Conservation (phyloP, 2,888 invertebrate species). For the Machimus atricapillus region DNA sequence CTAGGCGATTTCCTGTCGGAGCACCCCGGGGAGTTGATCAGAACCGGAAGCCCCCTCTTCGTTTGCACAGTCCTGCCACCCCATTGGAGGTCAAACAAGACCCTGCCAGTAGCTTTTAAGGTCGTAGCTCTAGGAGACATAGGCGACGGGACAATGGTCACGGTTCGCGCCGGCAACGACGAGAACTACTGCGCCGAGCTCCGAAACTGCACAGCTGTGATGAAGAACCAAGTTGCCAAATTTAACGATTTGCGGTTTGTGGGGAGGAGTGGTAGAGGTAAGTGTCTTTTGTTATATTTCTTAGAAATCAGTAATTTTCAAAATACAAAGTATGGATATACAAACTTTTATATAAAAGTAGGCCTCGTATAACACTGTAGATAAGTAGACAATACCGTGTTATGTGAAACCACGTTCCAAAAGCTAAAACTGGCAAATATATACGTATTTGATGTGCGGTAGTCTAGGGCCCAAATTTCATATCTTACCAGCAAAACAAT, state of each 20-base stretch:
- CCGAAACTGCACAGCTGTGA: conserved; percentile 92
- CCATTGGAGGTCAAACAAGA: conserved; percentile 99
- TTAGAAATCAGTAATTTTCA: neutral
- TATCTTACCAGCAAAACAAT: no score
- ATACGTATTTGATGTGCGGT: no score
- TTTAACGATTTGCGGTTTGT: conserved; percentile 99
- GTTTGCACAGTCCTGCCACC: conserved; percentile 94
- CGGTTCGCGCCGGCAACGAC: conserved; percentile 96
- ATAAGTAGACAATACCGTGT: no score
- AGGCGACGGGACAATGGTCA: conserved; percentile 94
- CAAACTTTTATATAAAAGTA: no score
- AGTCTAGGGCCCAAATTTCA: no score
- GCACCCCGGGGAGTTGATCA: conserved; percentile 89
- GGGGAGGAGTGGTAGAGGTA: conserved; percentile 98
- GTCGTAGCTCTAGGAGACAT: conserved; percentile 94
- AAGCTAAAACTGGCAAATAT: no score
- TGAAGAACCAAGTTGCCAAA: conserved; percentile 98
- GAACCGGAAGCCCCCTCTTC: conserved; percentile 93
- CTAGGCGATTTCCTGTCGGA: conserved; percentile 87
- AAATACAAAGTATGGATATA: neutral
- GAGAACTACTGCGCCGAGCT: conserved; percentile 97
- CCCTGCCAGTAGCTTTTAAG: conserved; percentile 95
- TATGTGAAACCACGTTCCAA: no score
- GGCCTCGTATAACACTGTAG: no score
- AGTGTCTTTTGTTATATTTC: conserved; percentile 58